Evolutionary conservation across 2,888 invertebrate species (phyloP), one percentile per base, ranked within the genome.

Genomic region (Caenorhabditis becei): DNA sequence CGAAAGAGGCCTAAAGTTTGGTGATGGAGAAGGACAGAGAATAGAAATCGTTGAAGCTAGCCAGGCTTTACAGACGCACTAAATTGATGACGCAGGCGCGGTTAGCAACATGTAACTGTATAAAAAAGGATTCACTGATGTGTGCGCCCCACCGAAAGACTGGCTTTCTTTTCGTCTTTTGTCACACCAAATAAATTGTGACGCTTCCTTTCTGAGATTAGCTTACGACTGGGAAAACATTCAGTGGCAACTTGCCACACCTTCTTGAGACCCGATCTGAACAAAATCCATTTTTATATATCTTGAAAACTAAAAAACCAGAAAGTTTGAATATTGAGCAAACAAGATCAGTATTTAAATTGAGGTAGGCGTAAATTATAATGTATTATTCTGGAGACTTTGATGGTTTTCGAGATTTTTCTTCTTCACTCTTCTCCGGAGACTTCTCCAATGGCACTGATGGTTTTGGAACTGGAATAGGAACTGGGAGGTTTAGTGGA

Each of bases 371-470:
- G 20, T 24, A 14, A 58, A n/a, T 35, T 35, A 53, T 53, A 10
- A 8, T 35, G 10, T 2, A 32, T 32, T 24, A 72, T 35, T 75
- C 58, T 58, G 66, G 58, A 14, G 70, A 41, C 28, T 54, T 51
- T 14, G 41, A 26, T 24, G 4, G 67, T 24, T 51, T 11, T n/a
- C 32, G 61, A 10, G 51, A 47, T 32, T 80, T 70, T 16, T 74
- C 80, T 44, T 80, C 80, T 65, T 80, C 70, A 47, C 65, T 74
- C 51, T 80, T 74, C 8, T 80, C 80, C 1, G 74, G 80, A 0
- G 80, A 75, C 10, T 59, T 80, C 24, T 69, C 54, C 4, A 32
- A 14, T n/a, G 63, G 51, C 3, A 18, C 18, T 10, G 18, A 3
- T n/a, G 35, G 49, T 23, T 66, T 65, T 11, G 41, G 59, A 7